Conservation (phyloP, 2,113 vertebrate species). For the Serinus canaria region DNA sequence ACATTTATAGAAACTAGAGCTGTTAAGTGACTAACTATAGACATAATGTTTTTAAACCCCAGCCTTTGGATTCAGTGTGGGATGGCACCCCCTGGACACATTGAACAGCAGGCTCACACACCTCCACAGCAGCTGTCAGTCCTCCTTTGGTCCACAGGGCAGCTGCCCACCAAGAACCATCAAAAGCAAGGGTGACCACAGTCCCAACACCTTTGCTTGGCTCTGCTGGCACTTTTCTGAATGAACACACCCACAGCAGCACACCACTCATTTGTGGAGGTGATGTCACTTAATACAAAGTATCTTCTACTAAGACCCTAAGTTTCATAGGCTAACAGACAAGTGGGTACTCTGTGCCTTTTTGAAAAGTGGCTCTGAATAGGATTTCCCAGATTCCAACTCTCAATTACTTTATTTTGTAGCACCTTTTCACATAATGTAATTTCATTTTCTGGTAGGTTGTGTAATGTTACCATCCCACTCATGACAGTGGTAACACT, state of each 20-base stretch:
- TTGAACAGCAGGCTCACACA: rapidly evolving
- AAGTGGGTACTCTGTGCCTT: rapidly evolving
- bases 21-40: background rate
- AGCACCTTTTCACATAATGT: background rate
- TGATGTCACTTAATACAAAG: background rate
- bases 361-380: background rate
- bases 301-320: background rate
- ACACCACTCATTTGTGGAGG: background rate
- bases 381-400: background rate
- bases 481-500: background rate
- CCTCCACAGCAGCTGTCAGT: rapidly evolving
- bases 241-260: background rate
- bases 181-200: rapidly evolving
- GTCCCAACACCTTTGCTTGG: background rate
- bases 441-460: background rate
- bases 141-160: background rate
- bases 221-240: background rate
- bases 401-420: background rate
- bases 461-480: background rate
- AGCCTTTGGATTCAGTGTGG: background rate
- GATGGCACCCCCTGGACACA: background rate
- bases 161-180: background rate
- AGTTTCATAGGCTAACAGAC: background rate
- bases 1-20: background rate
- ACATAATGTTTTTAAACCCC: background rate